These are phyloP conservation scores for Sebastes minor DNA, from an alignment of 2,797 vertebrate genomes.

Conservation along the genomic window DNA sequence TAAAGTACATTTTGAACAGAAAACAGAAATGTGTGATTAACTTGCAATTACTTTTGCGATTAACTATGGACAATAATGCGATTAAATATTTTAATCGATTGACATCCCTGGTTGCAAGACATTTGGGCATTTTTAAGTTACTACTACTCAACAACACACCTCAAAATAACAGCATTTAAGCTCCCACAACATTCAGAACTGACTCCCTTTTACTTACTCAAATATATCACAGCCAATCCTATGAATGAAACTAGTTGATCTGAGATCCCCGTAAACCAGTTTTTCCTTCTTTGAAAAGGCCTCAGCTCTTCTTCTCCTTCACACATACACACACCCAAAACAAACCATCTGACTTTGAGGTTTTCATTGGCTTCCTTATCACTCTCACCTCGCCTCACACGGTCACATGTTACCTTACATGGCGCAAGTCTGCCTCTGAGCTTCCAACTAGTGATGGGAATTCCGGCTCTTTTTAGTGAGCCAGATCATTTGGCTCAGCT, in stretches of 20 bases:
- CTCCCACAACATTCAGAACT: constrained; percentile 20
- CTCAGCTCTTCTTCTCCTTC: background rate
- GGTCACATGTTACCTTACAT: constrained; percentile 50
- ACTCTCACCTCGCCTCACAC: constrained; percentile 30
- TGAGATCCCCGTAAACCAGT: constrained; percentile 3
- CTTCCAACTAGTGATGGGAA: too few species aligned
- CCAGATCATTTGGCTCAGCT: too few species aligned
- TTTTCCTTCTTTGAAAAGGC: background rate
- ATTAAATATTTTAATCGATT: too few species aligned
- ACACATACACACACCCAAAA: background rate
- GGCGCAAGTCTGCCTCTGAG: constrained; percentile 27
- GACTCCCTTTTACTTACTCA: background rate
- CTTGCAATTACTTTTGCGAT: too few species aligned
- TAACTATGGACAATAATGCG: too few species aligned
- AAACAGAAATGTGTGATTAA: too few species aligned
- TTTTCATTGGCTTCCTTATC: constrained; percentile 41
- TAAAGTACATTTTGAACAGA: too few species aligned
- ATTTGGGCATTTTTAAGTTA: background rate
- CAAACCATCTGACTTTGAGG: background rate
- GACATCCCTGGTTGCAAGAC: background rate
- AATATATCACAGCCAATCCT: constrained; percentile 16
- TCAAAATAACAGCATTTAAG: constrained; percentile 52
- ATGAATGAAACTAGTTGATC: constrained; percentile 15
- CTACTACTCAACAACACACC: constrained; percentile 7
- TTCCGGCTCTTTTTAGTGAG: too few species aligned